These are phyloP conservation scores for Chiridota heheva DNA, from an alignment of 35 echinoderm and acorn worm species.

Conservation along the genomic window DNA sequence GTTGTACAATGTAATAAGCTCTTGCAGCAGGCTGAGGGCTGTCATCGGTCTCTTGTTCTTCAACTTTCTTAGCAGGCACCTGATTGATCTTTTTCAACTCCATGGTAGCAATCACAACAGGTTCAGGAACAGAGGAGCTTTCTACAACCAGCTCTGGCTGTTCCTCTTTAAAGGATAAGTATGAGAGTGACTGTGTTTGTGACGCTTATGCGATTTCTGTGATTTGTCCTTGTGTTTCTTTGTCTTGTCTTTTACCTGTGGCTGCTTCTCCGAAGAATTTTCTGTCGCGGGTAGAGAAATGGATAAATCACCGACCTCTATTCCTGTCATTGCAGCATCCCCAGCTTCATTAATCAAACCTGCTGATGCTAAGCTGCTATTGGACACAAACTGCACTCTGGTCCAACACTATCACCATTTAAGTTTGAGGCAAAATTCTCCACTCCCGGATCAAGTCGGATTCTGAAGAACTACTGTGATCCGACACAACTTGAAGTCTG, in stretches of 20 bases:
- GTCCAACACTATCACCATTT: background rate
- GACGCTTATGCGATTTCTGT: conserved; percentile 75
- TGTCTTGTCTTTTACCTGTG: conserved; percentile 52
- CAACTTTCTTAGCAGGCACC: conserved; percentile 29
- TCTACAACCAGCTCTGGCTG: background rate
- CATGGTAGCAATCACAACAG: background rate
- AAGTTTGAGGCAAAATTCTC: conserved; percentile 4
- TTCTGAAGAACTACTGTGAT: conserved; percentile 4
- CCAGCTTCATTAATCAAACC: background rate
- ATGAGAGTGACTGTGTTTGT: conserved; percentile 71
- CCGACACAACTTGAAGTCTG: conserved; percentile 37
- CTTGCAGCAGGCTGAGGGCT: conserved; percentile 34
- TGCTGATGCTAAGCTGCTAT: background rate
- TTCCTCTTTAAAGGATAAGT: conserved; percentile 73
- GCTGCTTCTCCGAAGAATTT: too few species aligned
- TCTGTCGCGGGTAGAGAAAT: too few species aligned
- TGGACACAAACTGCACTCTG: background rate
- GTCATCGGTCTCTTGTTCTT: conserved; percentile 32
- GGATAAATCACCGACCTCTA: too few species aligned
- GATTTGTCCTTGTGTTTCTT: conserved; percentile 80
- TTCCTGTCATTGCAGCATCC: too few species aligned
- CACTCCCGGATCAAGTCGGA: conserved; percentile 25
- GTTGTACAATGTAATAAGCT: conserved; percentile 90
- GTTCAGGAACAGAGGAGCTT: background rate
- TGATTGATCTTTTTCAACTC: conserved; percentile 18